Base-by-base conservation (phyloP, 2,113 vertebrate genomes). In the Glaucomys volans region DNA sequence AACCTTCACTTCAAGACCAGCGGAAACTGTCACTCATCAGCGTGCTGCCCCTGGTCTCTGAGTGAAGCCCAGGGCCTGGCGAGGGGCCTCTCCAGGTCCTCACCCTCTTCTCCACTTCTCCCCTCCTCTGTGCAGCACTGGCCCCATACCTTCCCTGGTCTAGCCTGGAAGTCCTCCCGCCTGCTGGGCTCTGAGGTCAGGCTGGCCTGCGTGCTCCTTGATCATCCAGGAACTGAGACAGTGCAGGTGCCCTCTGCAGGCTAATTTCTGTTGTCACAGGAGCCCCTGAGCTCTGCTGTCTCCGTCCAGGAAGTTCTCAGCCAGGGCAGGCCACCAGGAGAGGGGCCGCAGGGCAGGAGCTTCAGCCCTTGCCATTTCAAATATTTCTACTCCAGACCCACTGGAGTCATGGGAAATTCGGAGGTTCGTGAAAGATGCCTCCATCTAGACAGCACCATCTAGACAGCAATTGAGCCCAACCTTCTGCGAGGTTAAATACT, bases 301-400 rank as follows among this genome's bases (percentile, higher is more conserved):
- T 79, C 62, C 30, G 35, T 12, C n/a, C 67, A 75, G 47, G 44
- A 42, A 10, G 50, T 28, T 12, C n/a, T 71, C 50, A 30, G 85
- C 26, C 20, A 18, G 62, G 11, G 80, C 8, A 22, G 72, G 75
- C 50, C 32, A 9, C 59, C 17, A 35, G 42, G 24, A 81, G 83
- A 64, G 66, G 28, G 3, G 12, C 35, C 8, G 9, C 22, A 32
- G 10, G 47, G 35, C 35, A 30, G n/a, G 44, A 66, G 18, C 44
- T 79, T 80, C 32, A n/a, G 28, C 18, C 40, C 8, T 64, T 93
- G 91, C 3, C 0, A 35, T 83, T 40, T 54, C 71, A 72, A 57
- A 47, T 75, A 69, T 71, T 86, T 87, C 47, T 69, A 13, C 92
- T 89, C 28, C 62, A 86, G 74, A 88, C 30, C 52, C 20, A 82